Percentiles rank a stretch among this genome's conserved stretches.
phyloP scores from a whole-genome alignment of 35 echinoderm and acorn worm genomes.

The Ophiothrix spiculata region DNA sequence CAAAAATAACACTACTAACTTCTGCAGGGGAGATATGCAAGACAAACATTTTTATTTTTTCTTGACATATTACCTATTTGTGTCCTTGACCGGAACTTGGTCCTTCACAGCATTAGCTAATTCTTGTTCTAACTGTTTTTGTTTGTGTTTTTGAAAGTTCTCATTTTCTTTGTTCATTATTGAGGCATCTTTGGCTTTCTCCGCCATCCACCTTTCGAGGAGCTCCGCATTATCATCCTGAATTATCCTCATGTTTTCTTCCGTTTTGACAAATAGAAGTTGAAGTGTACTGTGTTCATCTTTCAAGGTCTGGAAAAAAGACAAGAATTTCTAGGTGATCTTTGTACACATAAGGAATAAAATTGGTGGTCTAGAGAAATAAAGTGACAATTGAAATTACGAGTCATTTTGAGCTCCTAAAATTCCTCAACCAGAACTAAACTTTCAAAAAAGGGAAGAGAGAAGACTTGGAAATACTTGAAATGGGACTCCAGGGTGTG shows the following conservation, averaged over 20 bases:
- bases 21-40: no score
- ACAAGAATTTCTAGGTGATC: background rate
- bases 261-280: conserved; percentile 46
- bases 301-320: conserved; percentile 34
- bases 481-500: background rate
- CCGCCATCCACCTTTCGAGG: conserved; percentile 65
- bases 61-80: no score
- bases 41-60: no score
- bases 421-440: background rate
- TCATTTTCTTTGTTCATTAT: conserved; percentile 72
- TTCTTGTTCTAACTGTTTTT: conserved; percentile 52
- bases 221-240: conserved; percentile 72
- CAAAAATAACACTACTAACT: no score
- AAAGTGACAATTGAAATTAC: no score
- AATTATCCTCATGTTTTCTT: conserved; percentile 58
- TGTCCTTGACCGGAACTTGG: no score
- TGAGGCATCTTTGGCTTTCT: conserved; percentile 62
- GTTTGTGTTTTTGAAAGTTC: conserved; percentile 32
- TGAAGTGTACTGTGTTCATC: conserved; percentile 78
- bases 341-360: background rate
- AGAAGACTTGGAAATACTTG: background rate
- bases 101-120: conserved; percentile 48
- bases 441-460: background rate
- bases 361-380: background rate
- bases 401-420: background rate